Evolutionary conservation across 2,113 vertebrate genomes (phyloP).

Genomic region (Atherinomorus stipes): DNA sequence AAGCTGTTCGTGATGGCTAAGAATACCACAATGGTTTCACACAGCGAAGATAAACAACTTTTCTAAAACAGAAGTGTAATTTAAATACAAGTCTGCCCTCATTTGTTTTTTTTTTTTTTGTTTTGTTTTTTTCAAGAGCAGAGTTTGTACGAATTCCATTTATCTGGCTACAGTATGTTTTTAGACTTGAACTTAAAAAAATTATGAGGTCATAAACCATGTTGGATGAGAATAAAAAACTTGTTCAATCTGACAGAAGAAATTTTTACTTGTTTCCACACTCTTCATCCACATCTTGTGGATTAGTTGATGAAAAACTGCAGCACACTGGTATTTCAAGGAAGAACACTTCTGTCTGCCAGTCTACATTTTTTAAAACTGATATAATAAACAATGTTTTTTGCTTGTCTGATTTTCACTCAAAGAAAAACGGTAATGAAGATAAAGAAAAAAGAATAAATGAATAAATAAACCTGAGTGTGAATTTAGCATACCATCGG

Average conservation of each 20-base stretch:
- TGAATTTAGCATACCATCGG: neutral
- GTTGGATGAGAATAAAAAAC: conserved; percentile 2
- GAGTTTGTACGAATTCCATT: conserved; percentile 13
- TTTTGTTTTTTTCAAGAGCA: conserved; percentile 23
- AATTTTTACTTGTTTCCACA: neutral
- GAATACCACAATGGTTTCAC: conserved; percentile 77
- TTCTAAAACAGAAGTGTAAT: conserved; percentile 83
- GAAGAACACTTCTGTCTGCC: neutral
- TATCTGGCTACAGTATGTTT: neutral
- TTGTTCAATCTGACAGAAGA: neutral
- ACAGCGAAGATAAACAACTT: conserved; percentile 85
- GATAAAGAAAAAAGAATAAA: no score
- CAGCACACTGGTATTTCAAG: neutral
- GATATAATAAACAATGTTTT: no score
- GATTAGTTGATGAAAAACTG: conserved; percentile 9
- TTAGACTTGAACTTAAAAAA: conserved; percentile 6
- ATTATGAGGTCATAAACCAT: neutral
- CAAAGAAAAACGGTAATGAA: no score
- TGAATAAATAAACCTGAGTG: no score
- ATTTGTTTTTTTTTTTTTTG: conserved; percentile 72
- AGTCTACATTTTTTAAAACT: neutral
- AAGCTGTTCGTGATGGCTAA: conserved; percentile 80
- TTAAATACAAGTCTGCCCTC: conserved; percentile 75
- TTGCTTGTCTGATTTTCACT: no score
- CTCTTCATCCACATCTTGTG: neutral